Evolutionary conservation across 2,797 vertebrate species (phyloP).

Genomic region (Notamacropus eugenii): DNA sequence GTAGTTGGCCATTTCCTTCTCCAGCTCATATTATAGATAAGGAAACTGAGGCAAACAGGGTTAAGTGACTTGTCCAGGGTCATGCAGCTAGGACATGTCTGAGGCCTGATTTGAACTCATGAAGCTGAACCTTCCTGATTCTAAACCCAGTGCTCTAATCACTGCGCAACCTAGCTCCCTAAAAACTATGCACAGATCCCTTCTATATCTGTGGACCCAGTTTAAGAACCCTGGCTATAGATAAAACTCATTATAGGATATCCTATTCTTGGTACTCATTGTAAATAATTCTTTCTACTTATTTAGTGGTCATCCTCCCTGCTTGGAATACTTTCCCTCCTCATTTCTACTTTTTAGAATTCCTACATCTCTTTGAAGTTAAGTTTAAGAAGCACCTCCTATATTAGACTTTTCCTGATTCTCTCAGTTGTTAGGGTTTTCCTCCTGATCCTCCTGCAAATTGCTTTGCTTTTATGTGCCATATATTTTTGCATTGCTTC

Average conservation of each 20-base stretch:
- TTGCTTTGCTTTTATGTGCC: not conserved
- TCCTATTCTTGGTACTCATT: conserved; percentile 1
- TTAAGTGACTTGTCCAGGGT: not conserved
- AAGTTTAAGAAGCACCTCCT: not conserved
- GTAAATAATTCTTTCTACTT: not conserved
- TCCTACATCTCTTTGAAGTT: not conserved
- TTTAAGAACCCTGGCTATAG: not conserved
- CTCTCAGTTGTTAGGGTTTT: not conserved
- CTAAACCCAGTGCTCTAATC: not conserved
- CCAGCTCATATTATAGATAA: not conserved
- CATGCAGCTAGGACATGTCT: not conserved
- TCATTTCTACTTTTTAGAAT: not conserved
- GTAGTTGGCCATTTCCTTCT: not conserved
- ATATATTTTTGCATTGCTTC: not conserved
- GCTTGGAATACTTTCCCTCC: not conserved
- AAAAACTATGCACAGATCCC: not conserved
- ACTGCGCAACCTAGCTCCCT: not conserved
- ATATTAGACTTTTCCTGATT: not conserved
- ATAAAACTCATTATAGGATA: not conserved
- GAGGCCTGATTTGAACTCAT: not conserved
- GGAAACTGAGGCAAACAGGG: not conserved
- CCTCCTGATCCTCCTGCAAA: not conserved
- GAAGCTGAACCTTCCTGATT: not conserved
- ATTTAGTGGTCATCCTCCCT: not conserved
- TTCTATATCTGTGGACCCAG: not conserved